Base-by-base conservation (phyloP, 2,113 vertebrate genomes). In the Ceyx margarethae region DNA sequence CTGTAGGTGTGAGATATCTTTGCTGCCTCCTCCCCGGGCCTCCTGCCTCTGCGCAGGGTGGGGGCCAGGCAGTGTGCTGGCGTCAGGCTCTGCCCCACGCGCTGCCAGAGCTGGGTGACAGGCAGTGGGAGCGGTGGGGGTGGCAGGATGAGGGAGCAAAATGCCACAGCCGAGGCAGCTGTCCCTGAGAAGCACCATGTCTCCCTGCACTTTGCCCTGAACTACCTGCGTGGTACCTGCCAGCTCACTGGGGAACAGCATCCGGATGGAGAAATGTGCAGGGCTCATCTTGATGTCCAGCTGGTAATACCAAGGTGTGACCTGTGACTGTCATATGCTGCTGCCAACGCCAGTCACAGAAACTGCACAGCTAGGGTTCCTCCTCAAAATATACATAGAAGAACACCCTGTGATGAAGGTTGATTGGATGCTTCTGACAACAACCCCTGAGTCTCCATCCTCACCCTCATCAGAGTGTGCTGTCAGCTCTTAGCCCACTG, bases 1-100 rank as follows among this genome's bases (percentile, higher is more conserved):
- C 90, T 11, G 94, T 91, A 60, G 93, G 91, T 73, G 94, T 78
- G 91, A 94, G 94, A 89, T 92, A 91, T 93, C 91, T 93, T 89
- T 80, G 91, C 95, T 71, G 91, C 83, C 94, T 94, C 85, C 85
- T 42, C 74, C 67, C 67, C 2, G 4, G 85, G 69, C 23, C 4
- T 69, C 62, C 82, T 68, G 85, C 85, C 85, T 73, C 75, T 79
- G 75, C 23, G 21, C 93, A 13, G 93, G 89, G 42, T 2, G 91
- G 91, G 89, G 93, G 87, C 89, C 71, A 35, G 75, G 90, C 74
- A 11, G 85, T 92, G 67, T 6, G 88, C 85, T 60, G 91, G 29
- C 45, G 83, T 82, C 89, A 82, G 91, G 86, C 71, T 20, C 86
- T 82, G 91, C 76, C 94, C 92, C 92, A 86, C 92, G 73, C 84